Base-by-base conservation (phyloP, 2,888 invertebrate genomes). In the Spodoptera exigua region DNA sequence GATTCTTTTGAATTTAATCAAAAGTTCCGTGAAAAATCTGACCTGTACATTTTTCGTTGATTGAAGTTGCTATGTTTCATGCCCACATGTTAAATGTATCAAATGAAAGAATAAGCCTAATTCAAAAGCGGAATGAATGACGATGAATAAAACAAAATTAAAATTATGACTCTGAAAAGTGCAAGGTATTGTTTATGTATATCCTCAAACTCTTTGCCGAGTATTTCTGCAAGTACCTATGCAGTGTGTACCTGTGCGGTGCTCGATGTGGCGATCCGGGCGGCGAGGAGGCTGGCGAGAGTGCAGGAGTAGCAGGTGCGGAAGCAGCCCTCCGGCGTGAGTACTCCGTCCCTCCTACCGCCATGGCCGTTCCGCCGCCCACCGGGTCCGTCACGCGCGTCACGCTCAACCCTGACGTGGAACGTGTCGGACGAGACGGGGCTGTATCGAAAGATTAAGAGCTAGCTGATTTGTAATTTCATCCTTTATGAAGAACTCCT, bases 251-350 rank as follows among this genome's bases (percentile, higher is more conserved):
- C 93, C 93, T 91, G 67, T 92, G 91, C 14, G 83, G 81, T 14
- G 88, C 86, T 40, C 95, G 85, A 59, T 94, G 92, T 46, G 96
- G 94, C 67, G 95, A 95, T 62, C 96, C 96, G 47, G 96, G 95
- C 17, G 97, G 97, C 36, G 97, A 97, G 36, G 96, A 95, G 46
- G 97, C 97, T 44, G 97, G 97, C 40, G 97, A 97, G 35, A 95
- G 91, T 53, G 95, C 95, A 0, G 97, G 97, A 13, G 97, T 97
- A 37, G 95, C 95, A 14, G 97, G 97, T 39, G 97, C 97, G 12
- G 97, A 97, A 47, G 96, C 95, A 11, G 96, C 95, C 18, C 96
- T 90, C 63, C 95, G 76, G 65, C 96, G 80, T 64, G 95, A 87
- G 93, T 95, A 92, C 88, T 95, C 91, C 66, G 92, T 92, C 75